Conservation (phyloP, 2,888 invertebrate species). For the Campoplex capitator region DNA sequence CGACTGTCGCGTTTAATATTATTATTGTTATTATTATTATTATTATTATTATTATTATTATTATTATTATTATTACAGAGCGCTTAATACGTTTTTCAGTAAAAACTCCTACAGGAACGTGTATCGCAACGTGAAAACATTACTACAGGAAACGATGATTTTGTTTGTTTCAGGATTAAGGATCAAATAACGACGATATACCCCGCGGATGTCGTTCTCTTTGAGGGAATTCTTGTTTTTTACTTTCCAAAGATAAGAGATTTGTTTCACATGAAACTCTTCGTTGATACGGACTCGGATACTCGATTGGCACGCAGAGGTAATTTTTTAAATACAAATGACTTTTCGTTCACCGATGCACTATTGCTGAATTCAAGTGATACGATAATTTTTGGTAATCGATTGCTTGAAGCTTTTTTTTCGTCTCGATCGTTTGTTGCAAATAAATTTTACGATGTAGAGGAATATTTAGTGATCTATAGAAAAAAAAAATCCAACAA, state of each 20-base stretch:
- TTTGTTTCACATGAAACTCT: conserved; percentile 99
- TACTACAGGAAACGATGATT: conserved; percentile 3
- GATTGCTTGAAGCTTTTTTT: background rate
- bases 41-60: conserved; percentile 4
- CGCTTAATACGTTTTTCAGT: background rate
- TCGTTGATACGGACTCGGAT: conserved; percentile 99
- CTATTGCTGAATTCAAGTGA: conserved; percentile 1
- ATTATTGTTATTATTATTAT: background rate
- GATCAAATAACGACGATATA: conserved; percentile 92
- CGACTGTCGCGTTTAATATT: background rate
- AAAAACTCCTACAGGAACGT: conserved; percentile 40
- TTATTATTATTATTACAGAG: background rate
- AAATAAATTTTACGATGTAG: background rate
- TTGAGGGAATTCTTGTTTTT: conserved; percentile 99
- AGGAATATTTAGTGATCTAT: too few relatives aligned
- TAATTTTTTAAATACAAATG: conserved; percentile 81
- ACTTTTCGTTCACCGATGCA: conserved; percentile 14
- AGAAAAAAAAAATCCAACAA: too few relatives aligned
- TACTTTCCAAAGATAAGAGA: conserved; percentile 98
- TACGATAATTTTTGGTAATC: background rate
- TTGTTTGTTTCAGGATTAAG: conserved; percentile 79
- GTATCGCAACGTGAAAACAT: conserved; percentile 4
- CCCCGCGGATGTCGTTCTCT: conserved; percentile 98
- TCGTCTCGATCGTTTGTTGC: too few relatives aligned
- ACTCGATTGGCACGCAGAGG: conserved; percentile 98